phyloP scores from a whole-genome alignment of 2,888 invertebrate species.

The Apodemia mormo region DNA sequence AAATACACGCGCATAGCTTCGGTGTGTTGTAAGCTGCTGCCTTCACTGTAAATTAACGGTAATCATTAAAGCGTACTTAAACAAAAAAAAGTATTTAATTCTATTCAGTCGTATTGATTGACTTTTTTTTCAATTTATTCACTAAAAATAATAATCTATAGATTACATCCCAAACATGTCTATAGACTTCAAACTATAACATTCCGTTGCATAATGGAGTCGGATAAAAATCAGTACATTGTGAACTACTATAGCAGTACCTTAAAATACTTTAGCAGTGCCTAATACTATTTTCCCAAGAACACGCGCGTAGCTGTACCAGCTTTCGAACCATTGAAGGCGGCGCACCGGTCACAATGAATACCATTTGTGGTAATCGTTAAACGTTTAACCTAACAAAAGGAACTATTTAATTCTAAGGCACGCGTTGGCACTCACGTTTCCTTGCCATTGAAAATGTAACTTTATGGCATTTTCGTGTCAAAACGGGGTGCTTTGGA shows the following conservation, averaged over 20 bases:
- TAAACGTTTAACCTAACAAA: slow-evolving; percentile 65
- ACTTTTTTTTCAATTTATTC: no score
- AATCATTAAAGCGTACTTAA: no score
- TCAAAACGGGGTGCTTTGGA: slow-evolving; percentile 29
- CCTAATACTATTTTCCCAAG: neutral
- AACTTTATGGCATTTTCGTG: slow-evolving; percentile 47
- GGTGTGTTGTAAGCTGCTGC: no score
- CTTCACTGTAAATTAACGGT: no score
- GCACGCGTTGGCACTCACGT: slow-evolving; percentile 62
- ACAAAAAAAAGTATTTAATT: no score
- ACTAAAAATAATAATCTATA: no score
- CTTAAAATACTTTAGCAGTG: neutral
- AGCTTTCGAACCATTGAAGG: slow-evolving; percentile 6
- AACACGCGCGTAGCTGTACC: neutral
- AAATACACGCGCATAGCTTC: no score
- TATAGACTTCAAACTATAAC: no score
- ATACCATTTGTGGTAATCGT: slow-evolving; percentile 59
- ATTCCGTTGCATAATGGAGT: no score
- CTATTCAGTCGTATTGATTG: no score
- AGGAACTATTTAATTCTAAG: slow-evolving; percentile 72
- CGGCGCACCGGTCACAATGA: slow-evolving; percentile 50
- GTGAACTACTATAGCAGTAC: neutral
- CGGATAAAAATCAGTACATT: neutral
- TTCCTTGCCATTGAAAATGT: slow-evolving; percentile 54
- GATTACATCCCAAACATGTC: no score